A percentile compares a stretch with the other conserved stretches of the same genome.
These are phyloP conservation scores for Limnephilus marmoratus DNA, from an alignment of 2,888 invertebrate genomes.

Conservation along the genomic window DNA sequence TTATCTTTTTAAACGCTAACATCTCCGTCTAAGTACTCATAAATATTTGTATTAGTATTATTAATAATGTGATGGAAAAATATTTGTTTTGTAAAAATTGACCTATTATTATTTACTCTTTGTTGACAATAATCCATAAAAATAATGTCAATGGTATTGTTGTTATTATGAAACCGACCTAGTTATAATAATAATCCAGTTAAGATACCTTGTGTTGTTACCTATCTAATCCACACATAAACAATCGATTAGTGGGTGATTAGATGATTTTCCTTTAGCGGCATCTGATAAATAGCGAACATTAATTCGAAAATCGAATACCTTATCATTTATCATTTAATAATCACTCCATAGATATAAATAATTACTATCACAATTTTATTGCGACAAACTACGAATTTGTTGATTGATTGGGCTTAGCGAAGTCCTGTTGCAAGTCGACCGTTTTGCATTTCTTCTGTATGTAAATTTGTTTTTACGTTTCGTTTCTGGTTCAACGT, in stretches of 20 bases:
- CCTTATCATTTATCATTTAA: neutral
- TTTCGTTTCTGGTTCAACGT: no score
- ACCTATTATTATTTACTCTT: neutral
- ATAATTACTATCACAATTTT: neutral
- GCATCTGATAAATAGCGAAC: neutral
- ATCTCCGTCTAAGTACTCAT: no score
- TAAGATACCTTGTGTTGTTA: neutral
- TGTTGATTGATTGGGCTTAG: neutral
- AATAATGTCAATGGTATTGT: neutral
- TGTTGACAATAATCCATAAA: neutral
- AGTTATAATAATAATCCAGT: neutral
- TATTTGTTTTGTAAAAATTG: neutral
- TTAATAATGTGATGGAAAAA: no score
- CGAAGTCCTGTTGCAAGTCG: no score
- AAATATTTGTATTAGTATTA: no score
- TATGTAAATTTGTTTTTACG: no score
- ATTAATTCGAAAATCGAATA: neutral
- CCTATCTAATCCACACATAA: neutral
- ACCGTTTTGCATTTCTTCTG: no score
- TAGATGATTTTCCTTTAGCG: neutral
- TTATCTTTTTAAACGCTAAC: no score
- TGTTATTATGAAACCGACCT: neutral
- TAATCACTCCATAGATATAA: neutral
- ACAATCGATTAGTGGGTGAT: neutral
- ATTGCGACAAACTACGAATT: neutral